Evolutionary conservation across 2,113 vertebrate species (phyloP).

Genomic region (Pseudorasbora parva): DNA sequence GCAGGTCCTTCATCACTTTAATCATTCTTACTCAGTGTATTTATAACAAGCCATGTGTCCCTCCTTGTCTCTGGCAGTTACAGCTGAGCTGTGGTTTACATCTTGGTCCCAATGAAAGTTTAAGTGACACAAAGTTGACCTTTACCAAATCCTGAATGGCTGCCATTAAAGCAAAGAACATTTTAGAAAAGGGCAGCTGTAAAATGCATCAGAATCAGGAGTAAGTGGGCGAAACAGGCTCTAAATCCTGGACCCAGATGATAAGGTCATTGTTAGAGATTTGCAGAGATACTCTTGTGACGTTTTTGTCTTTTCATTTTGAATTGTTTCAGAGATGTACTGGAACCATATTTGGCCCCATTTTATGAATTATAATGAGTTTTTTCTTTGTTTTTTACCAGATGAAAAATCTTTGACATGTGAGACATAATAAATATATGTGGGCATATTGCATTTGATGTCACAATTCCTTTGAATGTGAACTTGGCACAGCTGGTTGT

Average conservation of each 20-base stretch:
- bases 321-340: neutral
- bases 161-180: conserved; percentile 27
- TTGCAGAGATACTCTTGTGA: neutral
- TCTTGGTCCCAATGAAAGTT: neutral
- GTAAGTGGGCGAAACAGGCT: neutral
- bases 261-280: conserved; percentile 11
- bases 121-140: conserved; percentile 27
- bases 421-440: neutral
- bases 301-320: conserved; percentile 1
- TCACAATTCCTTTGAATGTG: conserved; percentile 31
- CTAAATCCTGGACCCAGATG: neutral
- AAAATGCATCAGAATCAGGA: conserved; percentile 18
- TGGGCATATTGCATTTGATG: conserved; percentile 46
- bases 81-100: neutral
- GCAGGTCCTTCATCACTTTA: neutral
- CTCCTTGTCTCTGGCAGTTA: neutral
- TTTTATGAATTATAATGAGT: neutral
- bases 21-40: neutral
- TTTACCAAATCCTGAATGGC: conserved; percentile 36
- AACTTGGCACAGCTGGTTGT: conserved; percentile 33
- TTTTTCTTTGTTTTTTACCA: conserved; percentile 4
- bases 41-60: neutral
- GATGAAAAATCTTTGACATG: conserved; percentile 24
- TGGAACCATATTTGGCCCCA: neutral
- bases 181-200: conserved; percentile 19